A percentile compares a stretch with the other conserved stretches of the same genome.
Evolutionary conservation across 2,888 invertebrate genomes (phyloP).

Genomic region (Calameuta filiformis): DNA sequence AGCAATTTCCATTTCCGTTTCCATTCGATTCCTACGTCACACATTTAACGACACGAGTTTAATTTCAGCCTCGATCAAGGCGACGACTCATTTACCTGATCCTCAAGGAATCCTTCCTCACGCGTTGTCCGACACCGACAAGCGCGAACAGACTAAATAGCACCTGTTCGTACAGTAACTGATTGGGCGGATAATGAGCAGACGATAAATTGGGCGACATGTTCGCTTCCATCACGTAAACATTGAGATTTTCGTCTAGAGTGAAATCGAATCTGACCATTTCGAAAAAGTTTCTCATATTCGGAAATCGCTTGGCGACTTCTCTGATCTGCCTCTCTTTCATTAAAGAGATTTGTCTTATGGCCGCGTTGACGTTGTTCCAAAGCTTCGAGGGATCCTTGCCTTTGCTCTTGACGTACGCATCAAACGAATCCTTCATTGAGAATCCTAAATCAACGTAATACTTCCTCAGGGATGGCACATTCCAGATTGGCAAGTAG

Average conservation of each 20-base stretch:
- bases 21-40: constrained; percentile 64
- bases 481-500: constrained; percentile 94
- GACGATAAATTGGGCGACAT: constrained; percentile 98
- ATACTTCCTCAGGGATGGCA: constrained; percentile 79
- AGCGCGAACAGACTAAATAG: constrained; percentile 85
- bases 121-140: constrained; percentile 76
- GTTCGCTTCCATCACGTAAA: constrained; percentile 94
- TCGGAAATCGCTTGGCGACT: constrained; percentile 66
- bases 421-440: constrained; percentile 89
- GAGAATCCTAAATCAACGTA: constrained; percentile 80
- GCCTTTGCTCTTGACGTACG: constrained; percentile 75
- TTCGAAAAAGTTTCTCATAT: constrained; percentile 84
- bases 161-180: constrained; percentile 91
- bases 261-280: constrained; percentile 95
- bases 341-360: constrained; percentile 74
- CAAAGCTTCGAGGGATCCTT: constrained; percentile 81
- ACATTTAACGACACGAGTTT: constrained; percentile 1
- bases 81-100: constrained; percentile 57
- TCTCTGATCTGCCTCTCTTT: constrained; percentile 80
- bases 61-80: constrained; percentile 28
- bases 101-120: constrained; percentile 62
- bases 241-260: constrained; percentile 86
- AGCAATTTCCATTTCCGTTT: constrained; percentile 76
- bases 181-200: constrained; percentile 90
- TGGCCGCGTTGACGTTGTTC: constrained; percentile 82